Conservation (phyloP, 2,113 vertebrate genomes). For the Psittacula cyanocephala region DNA sequence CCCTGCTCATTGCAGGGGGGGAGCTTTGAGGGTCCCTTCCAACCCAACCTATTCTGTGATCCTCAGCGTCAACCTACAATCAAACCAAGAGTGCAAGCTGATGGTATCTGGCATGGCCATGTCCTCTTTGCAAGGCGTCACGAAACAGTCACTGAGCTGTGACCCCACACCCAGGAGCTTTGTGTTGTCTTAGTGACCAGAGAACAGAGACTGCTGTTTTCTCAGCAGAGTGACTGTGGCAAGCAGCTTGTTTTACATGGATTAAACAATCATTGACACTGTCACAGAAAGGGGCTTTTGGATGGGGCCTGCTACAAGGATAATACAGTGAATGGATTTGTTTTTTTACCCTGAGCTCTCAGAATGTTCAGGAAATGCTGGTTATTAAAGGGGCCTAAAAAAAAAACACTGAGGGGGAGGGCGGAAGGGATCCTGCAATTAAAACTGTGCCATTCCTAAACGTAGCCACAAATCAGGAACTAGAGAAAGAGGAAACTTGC, state of each 20-base stretch:
- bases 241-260: slow-evolving; percentile 52
- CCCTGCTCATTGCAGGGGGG: background rate
- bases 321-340: background rate
- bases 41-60: background rate
- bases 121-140: fast-evolving
- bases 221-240: background rate
- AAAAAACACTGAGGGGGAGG: background rate
- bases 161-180: fast-evolving
- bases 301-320: background rate
- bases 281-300: slow-evolving; percentile 38
- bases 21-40: background rate
- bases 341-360: background rate
- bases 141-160: fast-evolving
- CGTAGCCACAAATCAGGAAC: background rate
- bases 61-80: background rate
- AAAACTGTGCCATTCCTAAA: background rate
- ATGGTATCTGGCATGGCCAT: fast-evolving
- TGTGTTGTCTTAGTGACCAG: background rate
- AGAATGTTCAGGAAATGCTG: background rate
- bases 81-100: fast-evolving
- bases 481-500: background rate
- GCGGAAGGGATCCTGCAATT: background rate
- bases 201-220: background rate
- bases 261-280: slow-evolving; percentile 62
- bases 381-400: background rate